Evolutionary conservation across 2,797 vertebrate genomes (phyloP).

Genomic region (Lagorchestes hirsutus): DNA sequence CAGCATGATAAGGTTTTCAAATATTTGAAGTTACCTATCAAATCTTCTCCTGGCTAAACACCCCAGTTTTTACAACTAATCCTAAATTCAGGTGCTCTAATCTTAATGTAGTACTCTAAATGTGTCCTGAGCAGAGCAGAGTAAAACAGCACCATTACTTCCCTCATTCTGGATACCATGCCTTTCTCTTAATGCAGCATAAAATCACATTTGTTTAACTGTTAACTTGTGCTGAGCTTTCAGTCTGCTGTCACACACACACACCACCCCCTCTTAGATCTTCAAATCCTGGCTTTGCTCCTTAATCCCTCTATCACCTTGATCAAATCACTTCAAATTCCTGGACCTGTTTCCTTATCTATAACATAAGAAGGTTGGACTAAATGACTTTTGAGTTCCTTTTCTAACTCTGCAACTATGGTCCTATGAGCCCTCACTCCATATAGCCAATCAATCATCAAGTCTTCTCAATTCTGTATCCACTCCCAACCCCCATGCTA

Average conservation of each 20-base stretch:
- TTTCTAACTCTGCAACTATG: background rate
- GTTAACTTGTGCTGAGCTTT: background rate
- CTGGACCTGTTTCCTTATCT: background rate
- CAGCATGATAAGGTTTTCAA: background rate
- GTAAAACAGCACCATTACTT: background rate
- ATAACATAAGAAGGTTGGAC: background rate
- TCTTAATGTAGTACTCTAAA: background rate
- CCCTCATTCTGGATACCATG: background rate
- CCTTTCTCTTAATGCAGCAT: background rate
- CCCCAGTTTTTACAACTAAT: background rate
- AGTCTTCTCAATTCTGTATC: background rate
- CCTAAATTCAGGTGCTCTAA: background rate
- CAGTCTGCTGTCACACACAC: background rate
- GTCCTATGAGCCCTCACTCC: background rate
- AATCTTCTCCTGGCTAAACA: background rate
- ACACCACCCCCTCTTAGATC: background rate
- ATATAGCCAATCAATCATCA: background rate
- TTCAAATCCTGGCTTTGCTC: background rate
- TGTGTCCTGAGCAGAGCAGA: background rate
- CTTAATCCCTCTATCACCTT: background rate
- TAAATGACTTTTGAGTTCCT: background rate
- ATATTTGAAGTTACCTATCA: background rate
- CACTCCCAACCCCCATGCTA: background rate
- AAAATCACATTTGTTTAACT: background rate
- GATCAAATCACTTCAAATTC: background rate